Base-by-base conservation (phyloP, 2,888 invertebrate species). In the Orthosia gracilis region DNA sequence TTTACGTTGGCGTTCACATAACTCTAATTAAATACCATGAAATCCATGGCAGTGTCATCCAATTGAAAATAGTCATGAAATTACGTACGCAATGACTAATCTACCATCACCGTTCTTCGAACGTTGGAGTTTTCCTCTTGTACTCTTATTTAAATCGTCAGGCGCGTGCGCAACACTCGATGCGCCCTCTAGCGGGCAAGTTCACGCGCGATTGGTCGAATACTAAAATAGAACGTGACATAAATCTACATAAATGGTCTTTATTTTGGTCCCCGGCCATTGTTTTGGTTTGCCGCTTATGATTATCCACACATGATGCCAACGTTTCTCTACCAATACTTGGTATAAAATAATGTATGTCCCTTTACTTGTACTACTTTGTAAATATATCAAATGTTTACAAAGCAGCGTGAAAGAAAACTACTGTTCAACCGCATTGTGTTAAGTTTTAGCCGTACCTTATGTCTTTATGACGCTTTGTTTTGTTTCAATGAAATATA, bases 211-310 rank as follows among this genome's bases (percentile, higher is more conserved):
- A 91, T 88, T 91, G 89, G 89, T 87, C 91, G 89, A 87, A 83
- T 91, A 92, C 93, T 82, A 89, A 95, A 95, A 95, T 95, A 95
- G 94, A 94, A 84, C 92, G 92, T 95, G 95, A 95, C 95, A 95
- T 95, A 94, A 94, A 95, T 95, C 93, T 94, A 92, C 94, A 94
- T 95, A 94, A 94, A 94, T 93, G 92, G 92, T 89, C 90, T 91
- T 93, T 94, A 94, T 93, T 94, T 94, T 89, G 85, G 92, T 91
- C 87, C 85, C 81, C 85, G 86, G 80, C 87, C 89, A 92, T 92
- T 92, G 93, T 93, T 90, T 91, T 89, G 83, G 78, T 78, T 69
- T 84, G 75, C 50, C 70, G 84, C 70, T 83, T 77, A 78, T 78
- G 86, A 83, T 80, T 81, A 84, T 82, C 81, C 69, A 69, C 72